Evolutionary conservation across 2,888 invertebrate species (phyloP), one percentile per base, ranked within the genome.

Genomic region (Synanthedon myopaeformis): DNA sequence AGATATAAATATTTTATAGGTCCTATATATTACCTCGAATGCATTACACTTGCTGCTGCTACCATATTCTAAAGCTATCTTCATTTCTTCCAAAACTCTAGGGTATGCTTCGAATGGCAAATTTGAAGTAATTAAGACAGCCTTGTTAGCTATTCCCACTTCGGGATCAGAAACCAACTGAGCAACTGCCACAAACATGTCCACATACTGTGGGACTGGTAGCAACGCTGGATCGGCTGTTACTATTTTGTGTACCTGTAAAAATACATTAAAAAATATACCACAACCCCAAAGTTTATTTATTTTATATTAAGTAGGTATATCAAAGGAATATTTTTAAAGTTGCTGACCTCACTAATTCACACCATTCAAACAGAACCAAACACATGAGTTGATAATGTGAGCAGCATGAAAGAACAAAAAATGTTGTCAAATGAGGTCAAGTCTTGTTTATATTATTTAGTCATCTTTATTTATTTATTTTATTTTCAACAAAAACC

Each of bases 11-110:
- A 42, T 11, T 42, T 12, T 42, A 13, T n/a, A 13, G 13, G 5
- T 45, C 11, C 14, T 41, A 51, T 51, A 12, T 61, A 48, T 61
- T 69, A 91, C 91, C 87, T 94, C 93, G 78, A 91, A 92, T 53
- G 92, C 89, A 69, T 94, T 89, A 67, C 93, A 92, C 61, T 91
- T 89, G 53, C 90, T 79, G 52, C 89, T 88, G 60, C 90, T 91
- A 65, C 82, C 89, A 57, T 82, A 82, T 13, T 85, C 72, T 64
- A 93, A 77, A 11, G 90, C 83, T 59, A 89, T 88, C 57, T 89
- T 86, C 66, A 92, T 84, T 61, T 89, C 84, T 19, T 89, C 80
- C 52, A 92, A 67, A 10, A 91, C 74, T 62, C 87, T 82, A 1
- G 88, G 81, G 50, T 89, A 89, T 49, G 90, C 89, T 42, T 92